These are phyloP conservation scores for Gracilinanus agilis DNA, from an alignment of 2,113 vertebrate species.

Conservation along the genomic window DNA sequence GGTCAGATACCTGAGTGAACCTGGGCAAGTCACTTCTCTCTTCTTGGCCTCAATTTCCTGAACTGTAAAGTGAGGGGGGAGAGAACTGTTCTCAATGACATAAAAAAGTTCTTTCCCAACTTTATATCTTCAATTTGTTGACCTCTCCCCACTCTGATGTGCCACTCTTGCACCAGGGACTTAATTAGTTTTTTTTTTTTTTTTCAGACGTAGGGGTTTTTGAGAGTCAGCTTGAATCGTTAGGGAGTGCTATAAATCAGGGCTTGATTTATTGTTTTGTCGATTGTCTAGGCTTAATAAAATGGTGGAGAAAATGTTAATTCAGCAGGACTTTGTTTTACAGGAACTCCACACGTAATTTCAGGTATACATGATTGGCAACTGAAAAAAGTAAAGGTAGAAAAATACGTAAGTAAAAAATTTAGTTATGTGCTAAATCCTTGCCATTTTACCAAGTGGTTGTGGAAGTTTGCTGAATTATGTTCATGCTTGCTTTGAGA, in stretches of 20 bases:
- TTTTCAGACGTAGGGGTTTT: not conserved
- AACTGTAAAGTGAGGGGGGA: not conserved
- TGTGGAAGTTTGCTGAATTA: no score
- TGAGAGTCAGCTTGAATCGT: not conserved
- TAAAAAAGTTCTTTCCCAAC: not conserved
- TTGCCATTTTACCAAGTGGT: no score
- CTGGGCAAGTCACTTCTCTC: not conserved
- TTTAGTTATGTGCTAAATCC: no score
- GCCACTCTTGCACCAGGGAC: not conserved
- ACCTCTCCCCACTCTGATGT: not conserved
- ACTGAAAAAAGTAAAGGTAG: no score
- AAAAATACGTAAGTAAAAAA: no score
- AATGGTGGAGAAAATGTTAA: not conserved
- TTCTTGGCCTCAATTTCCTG: not conserved
- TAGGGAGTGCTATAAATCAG: not conserved
- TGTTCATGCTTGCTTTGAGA: no score
- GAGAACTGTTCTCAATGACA: not conserved
- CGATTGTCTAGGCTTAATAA: not conserved
- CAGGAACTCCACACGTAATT: no score
- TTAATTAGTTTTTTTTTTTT: not conserved
- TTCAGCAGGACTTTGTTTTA: not conserved
- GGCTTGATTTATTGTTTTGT: not conserved
- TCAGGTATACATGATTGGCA: no score
- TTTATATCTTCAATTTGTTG: not conserved
- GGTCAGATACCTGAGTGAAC: not conserved